phyloP scores from a whole-genome alignment of 2,888 invertebrate species.

The Zygaena filipendulae region DNA sequence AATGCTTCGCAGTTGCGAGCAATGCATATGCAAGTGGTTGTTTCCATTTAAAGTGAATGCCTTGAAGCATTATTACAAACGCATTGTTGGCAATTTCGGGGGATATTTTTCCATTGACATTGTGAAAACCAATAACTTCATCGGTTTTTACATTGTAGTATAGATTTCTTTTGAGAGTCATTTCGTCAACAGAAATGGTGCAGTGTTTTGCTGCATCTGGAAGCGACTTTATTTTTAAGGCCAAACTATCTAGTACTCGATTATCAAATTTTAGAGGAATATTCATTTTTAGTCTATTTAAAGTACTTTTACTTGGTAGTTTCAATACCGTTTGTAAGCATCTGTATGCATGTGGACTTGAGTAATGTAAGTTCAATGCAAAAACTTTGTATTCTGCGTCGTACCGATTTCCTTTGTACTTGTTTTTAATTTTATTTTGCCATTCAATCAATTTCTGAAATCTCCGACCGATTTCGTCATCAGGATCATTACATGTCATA shows the following conservation, averaged over 20 bases:
- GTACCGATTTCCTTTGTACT: slow-evolving; percentile 17
- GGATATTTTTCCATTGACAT: slow-evolving; percentile 18
- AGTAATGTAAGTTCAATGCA: slow-evolving; percentile 19
- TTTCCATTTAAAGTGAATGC: slow-evolving; percentile 18
- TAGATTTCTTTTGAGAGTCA: slow-evolving; percentile 19
- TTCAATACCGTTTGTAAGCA: slow-evolving; percentile 15
- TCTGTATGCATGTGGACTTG: slow-evolving; percentile 19
- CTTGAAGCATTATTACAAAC: slow-evolving; percentile 17
- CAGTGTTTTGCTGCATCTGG: slow-evolving; percentile 17
- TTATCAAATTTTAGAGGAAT: slow-evolving; percentile 16
- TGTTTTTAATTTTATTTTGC: slow-evolving; percentile 19
- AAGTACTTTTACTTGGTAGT: slow-evolving; percentile 18
- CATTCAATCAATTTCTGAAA: slow-evolving; percentile 17
- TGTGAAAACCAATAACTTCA: slow-evolving; percentile 20
- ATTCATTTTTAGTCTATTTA: too few relatives aligned
- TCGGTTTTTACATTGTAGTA: slow-evolving; percentile 17
- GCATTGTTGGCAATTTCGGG: slow-evolving; percentile 7
- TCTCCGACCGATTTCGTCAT: slow-evolving; percentile 11
- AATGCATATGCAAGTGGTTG: slow-evolving; percentile 20
- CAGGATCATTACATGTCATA: slow-evolving; percentile 1
- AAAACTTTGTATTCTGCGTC: slow-evolving; percentile 12
- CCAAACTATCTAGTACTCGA: slow-evolving; percentile 6
- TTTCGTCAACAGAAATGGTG: slow-evolving; percentile 19
- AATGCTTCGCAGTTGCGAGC: slow-evolving; percentile 15
- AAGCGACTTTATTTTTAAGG: slow-evolving; percentile 13